Percentiles rank a stretch among this genome's conserved stretches.
phyloP scores from a whole-genome alignment of 2,797 vertebrate genomes.

The Cirrhinus molitorella region DNA sequence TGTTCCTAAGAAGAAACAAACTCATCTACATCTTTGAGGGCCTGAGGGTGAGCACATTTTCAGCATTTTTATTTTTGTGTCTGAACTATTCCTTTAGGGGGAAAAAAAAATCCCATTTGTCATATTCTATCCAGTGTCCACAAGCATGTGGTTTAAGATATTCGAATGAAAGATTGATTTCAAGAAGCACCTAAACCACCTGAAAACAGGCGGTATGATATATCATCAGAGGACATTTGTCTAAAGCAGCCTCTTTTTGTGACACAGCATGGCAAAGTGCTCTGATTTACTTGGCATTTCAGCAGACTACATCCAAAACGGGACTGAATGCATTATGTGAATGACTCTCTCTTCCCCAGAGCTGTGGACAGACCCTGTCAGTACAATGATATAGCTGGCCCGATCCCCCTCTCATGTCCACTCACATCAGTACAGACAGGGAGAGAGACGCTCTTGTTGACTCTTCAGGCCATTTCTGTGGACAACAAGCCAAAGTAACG shows the following conservation, averaged over 20 bases:
- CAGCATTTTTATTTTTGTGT: neutral
- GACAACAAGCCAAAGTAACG: constrained; percentile 30
- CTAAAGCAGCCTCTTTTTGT: constrained; percentile 1
- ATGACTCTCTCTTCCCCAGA: constrained; percentile 24
- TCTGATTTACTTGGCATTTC: constrained; percentile 33
- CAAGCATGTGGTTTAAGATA: neutral
- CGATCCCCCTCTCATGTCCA: constrained; percentile 37
- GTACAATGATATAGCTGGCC: constrained; percentile 48
- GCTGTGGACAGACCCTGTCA: constrained; percentile 35
- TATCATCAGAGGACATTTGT: constrained; percentile 15
- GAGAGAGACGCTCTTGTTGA: constrained; percentile 35
- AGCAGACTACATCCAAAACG: neutral
- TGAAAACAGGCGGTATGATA: constrained; percentile 9
- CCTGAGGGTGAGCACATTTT: neutral
- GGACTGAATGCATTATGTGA: constrained; percentile 26
- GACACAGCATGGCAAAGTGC: constrained; percentile 7
- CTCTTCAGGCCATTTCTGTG: constrained; percentile 38
- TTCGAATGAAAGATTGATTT: neutral
- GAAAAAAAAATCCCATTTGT: neutral
- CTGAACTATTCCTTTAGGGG: neutral
- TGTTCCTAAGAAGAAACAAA: neutral
- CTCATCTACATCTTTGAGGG: neutral
- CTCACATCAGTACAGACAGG: constrained; percentile 28
- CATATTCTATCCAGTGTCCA: neutral
- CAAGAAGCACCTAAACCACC: constrained; percentile 4